phyloP scores from a whole-genome alignment of 2,888 invertebrate species.

The Sminthurinus aureus region DNA sequence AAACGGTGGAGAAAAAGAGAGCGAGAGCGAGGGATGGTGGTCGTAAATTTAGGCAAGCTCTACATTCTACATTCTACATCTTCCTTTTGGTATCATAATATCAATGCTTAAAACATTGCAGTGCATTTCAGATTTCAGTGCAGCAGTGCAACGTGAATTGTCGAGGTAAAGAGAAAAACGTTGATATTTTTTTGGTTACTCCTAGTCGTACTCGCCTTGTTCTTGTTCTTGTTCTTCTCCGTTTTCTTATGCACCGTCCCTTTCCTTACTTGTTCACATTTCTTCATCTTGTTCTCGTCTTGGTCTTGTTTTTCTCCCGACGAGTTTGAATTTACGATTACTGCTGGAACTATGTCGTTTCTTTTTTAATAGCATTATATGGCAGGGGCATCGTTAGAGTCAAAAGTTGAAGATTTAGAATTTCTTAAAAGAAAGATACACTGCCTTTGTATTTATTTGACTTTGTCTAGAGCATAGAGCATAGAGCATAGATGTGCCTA shows the following conservation, averaged over 20 bases:
- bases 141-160: too few species aligned
- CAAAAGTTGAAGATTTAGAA: slow-evolving; percentile 1
- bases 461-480: too few species aligned
- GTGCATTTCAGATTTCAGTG: not conserved
- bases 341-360: slow-evolving; percentile 57
- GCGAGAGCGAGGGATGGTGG: slow-evolving; percentile 43
- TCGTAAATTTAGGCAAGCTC: slow-evolving; percentile 55
- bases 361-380: slow-evolving; percentile 49
- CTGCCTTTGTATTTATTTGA: not conserved
- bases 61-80: not conserved
- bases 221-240: not conserved
- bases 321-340: slow-evolving; percentile 55
- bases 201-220: slow-evolving; percentile 44
- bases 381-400: slow-evolving; percentile 15
- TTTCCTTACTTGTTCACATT: not conserved
- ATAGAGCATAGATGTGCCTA: too few species aligned
- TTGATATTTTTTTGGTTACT: slow-evolving; percentile 27
- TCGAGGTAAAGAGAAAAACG: slow-evolving; percentile 24
- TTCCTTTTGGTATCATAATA: slow-evolving; percentile 7
- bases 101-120: slow-evolving; percentile 1
- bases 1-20: slow-evolving; percentile 2
- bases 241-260: not conserved
- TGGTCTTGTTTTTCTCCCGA: slow-evolving; percentile 2
- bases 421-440: slow-evolving; percentile 10
- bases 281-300: not conserved